Percentiles rank a stretch among this genome's conserved stretches.
These are phyloP conservation scores for Camponotus floridanus DNA, from an alignment of 1,140 invertebrate genomes.

Conservation along the genomic window DNA sequence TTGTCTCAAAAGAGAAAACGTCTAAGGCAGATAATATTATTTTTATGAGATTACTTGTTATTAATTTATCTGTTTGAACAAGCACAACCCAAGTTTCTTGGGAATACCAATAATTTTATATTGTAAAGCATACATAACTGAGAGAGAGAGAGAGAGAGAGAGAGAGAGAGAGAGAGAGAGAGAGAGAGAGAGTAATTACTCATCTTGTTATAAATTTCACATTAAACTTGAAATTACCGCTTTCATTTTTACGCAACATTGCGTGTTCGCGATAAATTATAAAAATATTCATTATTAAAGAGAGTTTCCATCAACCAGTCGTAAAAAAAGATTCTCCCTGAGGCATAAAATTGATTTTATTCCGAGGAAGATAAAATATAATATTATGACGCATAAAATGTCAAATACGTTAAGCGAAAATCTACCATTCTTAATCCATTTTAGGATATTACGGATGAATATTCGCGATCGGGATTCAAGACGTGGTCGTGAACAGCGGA, in stretches of 20 bases:
- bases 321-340: background rate
- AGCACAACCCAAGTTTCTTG: background rate
- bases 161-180: background rate
- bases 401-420: conserved; percentile 38
- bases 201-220: background rate
- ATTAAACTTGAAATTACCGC: background rate
- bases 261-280: background rate
- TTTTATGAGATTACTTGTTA: conserved; percentile 7
- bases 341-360: conserved; percentile 23
- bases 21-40: background rate
- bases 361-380: background rate
- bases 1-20: conserved; percentile 20
- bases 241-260: background rate
- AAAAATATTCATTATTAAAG: background rate
- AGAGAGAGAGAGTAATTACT: background rate
- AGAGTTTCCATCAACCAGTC: background rate
- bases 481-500: background rate
- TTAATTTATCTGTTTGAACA: conserved; percentile 20
- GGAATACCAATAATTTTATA: background rate
- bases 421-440: conserved; percentile 18
- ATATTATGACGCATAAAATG: background rate
- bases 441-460: conserved; percentile 44
- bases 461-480: background rate
- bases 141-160: background rate
- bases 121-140: background rate